These are phyloP conservation scores for Limnephilus auricula DNA, from an alignment of 2,888 invertebrate species.

Conservation along the genomic window DNA sequence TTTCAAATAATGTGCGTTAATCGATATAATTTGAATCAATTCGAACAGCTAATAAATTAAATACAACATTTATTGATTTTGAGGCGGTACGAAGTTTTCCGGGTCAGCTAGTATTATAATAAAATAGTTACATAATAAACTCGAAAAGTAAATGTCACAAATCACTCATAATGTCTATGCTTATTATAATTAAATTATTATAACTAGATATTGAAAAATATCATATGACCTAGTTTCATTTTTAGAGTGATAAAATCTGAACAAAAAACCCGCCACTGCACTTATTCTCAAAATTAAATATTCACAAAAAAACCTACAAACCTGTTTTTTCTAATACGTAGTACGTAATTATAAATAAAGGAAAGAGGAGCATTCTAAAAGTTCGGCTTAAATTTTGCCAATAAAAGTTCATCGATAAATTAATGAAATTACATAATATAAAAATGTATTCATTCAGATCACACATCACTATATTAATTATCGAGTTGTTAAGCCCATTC, in stretches of 20 bases:
- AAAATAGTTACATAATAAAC: background rate
- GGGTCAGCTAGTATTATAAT: too few relatives aligned
- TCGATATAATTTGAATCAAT: too few relatives aligned
- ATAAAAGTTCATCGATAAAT: background rate
- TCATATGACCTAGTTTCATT: background rate
- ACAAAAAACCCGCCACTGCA: background rate
- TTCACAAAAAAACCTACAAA: background rate
- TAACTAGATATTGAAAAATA: background rate
- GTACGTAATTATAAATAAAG: background rate
- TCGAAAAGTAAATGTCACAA: background rate
- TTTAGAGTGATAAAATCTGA: background rate
- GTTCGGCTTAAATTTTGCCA: background rate
- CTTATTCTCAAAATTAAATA: background rate
- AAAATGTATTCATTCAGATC: background rate
- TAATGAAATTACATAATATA: background rate
- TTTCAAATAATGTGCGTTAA: too few relatives aligned
- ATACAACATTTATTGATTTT: too few relatives aligned
- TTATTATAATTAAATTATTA: too few relatives aligned
- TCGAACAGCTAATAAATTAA: too few relatives aligned
- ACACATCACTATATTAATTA: too few relatives aligned
- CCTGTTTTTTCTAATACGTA: background rate
- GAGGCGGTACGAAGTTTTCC: too few relatives aligned
- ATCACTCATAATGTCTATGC: background rate
- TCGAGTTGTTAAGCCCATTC: too few relatives aligned
- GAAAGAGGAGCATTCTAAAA: background rate